phyloP scores from a whole-genome alignment of 2,797 vertebrate genomes.

The Erethizon dorsatum region DNA sequence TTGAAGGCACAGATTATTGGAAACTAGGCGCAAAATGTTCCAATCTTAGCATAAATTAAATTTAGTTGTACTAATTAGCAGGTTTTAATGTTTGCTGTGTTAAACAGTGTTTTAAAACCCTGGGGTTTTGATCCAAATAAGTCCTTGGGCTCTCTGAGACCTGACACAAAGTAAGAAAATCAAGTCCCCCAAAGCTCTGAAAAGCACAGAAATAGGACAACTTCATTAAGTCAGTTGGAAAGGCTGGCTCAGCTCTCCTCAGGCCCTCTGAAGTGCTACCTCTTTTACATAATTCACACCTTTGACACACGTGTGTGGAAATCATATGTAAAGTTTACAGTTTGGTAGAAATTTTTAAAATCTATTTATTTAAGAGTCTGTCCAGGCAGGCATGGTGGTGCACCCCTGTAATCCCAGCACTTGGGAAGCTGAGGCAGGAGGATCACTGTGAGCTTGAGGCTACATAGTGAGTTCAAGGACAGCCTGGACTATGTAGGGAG shows the following conservation, averaged over 20 bases:
- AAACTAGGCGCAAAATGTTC: constrained; percentile 18
- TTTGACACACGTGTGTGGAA: neutral
- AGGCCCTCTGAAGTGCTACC: neutral
- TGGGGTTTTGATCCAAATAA: constrained; percentile 46
- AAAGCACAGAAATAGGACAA: neutral
- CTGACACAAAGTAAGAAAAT: constrained; percentile 12
- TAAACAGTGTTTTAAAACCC: constrained; percentile 69
- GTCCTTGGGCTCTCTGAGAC: constrained; percentile 1
- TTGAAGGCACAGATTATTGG: constrained; percentile 71
- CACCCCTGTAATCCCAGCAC: neutral
- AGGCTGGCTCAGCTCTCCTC: neutral
- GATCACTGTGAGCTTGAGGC: neutral
- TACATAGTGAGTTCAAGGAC: neutral
- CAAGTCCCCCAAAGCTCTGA: neutral
- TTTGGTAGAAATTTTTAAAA: neutral
- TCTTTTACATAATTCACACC: constrained; percentile 9
- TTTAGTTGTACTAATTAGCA: constrained; percentile 59
- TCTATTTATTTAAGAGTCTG: neutral
- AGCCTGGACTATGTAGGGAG: neutral
- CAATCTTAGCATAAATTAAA: constrained; percentile 49
- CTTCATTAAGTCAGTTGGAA: constrained; percentile 13
- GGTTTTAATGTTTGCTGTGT: constrained; percentile 12
- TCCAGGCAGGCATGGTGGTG: neutral
- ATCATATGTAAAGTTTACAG: constrained; percentile 8
- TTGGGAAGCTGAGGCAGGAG: neutral